Percentiles rank a stretch among this genome's conserved stretches.
phyloP scores from a whole-genome alignment of 2,888 invertebrate species.

The Zonitis immaculata region DNA sequence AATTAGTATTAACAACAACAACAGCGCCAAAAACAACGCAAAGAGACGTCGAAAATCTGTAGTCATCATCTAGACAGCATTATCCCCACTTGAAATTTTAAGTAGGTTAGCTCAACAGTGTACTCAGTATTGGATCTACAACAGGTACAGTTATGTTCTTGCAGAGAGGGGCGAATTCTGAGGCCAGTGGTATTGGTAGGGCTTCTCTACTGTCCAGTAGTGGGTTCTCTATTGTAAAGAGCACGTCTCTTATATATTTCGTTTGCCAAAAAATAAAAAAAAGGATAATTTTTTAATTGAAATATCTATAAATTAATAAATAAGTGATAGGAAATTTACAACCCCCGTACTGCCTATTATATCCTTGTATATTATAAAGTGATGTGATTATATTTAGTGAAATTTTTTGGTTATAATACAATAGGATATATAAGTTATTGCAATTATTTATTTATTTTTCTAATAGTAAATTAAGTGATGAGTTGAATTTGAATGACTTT shows the following conservation, averaged over 20 bases:
- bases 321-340: too few relatives aligned
- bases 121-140: slow-evolving; percentile 44
- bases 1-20: slow-evolving; percentile 5
- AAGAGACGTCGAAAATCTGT: slow-evolving; percentile 34
- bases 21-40: slow-evolving; percentile 12
- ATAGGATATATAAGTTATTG: too few relatives aligned
- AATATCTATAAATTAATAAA: too few relatives aligned
- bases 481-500: neutral
- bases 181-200: slow-evolving; percentile 37
- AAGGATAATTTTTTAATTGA: neutral
- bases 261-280: slow-evolving; percentile 15
- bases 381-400: too few relatives aligned
- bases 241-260: slow-evolving; percentile 33
- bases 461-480: neutral
- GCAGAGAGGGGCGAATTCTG: slow-evolving; percentile 34
- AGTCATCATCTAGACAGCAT: slow-evolving; percentile 39
- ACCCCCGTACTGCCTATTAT: neutral
- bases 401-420: too few relatives aligned
- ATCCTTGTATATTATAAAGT: neutral
- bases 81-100: slow-evolving; percentile 38
- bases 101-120: slow-evolving; percentile 44
- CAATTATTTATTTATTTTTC: neutral
- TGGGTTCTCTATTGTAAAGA: slow-evolving; percentile 37
- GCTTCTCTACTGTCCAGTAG: slow-evolving; percentile 43
- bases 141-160: slow-evolving; percentile 48